Evolutionary conservation across 2,888 invertebrate species (phyloP), one percentile per base, ranked within the genome.

Genomic region (Merodon equestris): DNA sequence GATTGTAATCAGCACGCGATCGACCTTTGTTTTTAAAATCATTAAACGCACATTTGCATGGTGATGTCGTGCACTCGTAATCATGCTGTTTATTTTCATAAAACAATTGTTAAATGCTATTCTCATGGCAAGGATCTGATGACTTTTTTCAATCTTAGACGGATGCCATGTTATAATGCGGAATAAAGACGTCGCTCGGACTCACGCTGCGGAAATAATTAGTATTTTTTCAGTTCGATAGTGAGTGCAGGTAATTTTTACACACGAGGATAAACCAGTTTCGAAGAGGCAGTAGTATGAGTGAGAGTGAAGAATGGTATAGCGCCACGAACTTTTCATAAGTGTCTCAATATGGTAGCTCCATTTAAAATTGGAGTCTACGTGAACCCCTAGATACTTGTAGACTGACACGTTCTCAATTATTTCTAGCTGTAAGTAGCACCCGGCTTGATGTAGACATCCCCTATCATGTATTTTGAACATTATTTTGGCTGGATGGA

Each of bases 11-110:
- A 74, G 74, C 74, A 79, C 64, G 72, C 45, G 79, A 58, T 53
- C 44, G 13, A 38, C 18, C 18, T 45, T 63, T 63, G 67, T 77
- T 68, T 63, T 53, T 68, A 12, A 54, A 73, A 58, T 56, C 74
- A 74, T 79, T 68, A 74, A 54, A 53, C 57, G 57, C 63, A 58
- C 48, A 63, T 57, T 70, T 42, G 57, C 50, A 75, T 75, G 36
- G 17, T 12, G 19, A 27, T 34, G 27, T 10, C 2, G 45, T 54
- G 17, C 50, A 57, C 66, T 63, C 45, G 48, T 44, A 56, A 63
- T 13, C 74, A 53, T 50, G 79, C 68, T 74, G 79, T 74, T 79
- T 79, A 56, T 79, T 79, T 79, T 79, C 40, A 74, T 79, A 74
- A 68, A 74, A 79, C 68, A 74, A 74, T 68, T 48, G 63, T 74